Percentiles rank a stretch among this genome's conserved stretches.
Evolutionary conservation across 2,113 vertebrate species (phyloP).

Genomic region (Eolophus roseicapilla): DNA sequence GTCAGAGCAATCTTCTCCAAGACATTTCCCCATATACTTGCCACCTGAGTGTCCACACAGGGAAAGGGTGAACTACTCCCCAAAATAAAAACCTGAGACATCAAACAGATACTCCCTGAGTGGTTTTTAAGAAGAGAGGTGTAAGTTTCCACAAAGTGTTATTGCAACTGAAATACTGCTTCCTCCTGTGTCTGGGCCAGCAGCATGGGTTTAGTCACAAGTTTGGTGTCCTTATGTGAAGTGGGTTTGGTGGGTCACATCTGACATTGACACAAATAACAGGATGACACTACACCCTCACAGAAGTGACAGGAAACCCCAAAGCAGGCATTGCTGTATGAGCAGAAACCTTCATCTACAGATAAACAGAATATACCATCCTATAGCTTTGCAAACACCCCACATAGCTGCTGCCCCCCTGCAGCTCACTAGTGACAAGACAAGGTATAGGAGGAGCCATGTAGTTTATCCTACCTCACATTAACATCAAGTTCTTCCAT

Average conservation of each 20-base stretch:
- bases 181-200: neutral
- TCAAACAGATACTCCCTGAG: neutral
- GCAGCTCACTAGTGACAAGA: neutral
- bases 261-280: neutral
- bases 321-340: neutral
- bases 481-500: constrained; percentile 92
- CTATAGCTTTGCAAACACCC: neutral
- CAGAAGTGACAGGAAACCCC: neutral
- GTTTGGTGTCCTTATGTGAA: neutral
- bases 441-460: rapidly evolving
- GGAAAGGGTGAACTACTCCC: neutral
- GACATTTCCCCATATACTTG: neutral
- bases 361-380: neutral
- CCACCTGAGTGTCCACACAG: neutral
- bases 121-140: neutral
- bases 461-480: constrained; percentile 85
- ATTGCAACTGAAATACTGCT: neutral
- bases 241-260: neutral
- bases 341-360: neutral
- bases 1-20: neutral
- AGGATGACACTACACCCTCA: neutral
- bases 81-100: neutral
- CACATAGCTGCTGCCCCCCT: rapidly evolving
- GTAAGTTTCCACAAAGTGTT: neutral
- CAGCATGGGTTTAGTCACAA: neutral